phyloP scores from a whole-genome alignment of 2,888 invertebrate species.

The Dryomyza anilis region DNA sequence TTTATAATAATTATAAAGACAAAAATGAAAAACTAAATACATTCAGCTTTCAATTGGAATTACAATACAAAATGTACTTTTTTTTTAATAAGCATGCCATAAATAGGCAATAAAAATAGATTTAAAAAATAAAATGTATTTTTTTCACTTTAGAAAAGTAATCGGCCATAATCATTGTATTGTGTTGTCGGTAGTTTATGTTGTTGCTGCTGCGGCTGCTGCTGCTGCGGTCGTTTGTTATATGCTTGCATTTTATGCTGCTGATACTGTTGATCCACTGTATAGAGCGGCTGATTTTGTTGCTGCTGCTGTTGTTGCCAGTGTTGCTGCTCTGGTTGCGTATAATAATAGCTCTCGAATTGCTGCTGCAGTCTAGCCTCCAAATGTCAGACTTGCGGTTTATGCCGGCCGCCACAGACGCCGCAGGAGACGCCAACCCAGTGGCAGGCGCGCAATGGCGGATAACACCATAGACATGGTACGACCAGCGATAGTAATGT shows the following conservation, averaged over 20 bases:
- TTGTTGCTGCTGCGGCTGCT: conserved; percentile 25
- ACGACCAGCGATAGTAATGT: conserved; percentile 84
- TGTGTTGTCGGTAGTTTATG: conserved; percentile 36
- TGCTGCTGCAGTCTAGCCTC: conserved; percentile 58
- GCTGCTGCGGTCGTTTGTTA: conserved; percentile 34
- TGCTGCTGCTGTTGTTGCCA: conserved; percentile 33
- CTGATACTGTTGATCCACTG: conserved; percentile 40
- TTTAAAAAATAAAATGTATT: no score
- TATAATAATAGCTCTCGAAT: conserved; percentile 36
- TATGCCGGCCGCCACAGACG: conserved; percentile 83
- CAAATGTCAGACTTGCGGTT: conserved; percentile 63
- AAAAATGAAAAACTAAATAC: conserved; percentile 4
- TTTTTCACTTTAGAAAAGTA: conserved; percentile 33
- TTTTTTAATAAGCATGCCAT: not conserved
- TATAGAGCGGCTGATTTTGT: conserved; percentile 33
- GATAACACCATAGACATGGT: conserved; percentile 94
- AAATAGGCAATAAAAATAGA: not conserved
- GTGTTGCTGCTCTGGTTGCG: conserved; percentile 2
- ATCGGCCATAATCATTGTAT: conserved; percentile 52
- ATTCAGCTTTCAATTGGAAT: conserved; percentile 7
- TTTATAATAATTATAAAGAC: not conserved
- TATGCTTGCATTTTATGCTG: conserved; percentile 40
- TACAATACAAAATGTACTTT: not conserved
- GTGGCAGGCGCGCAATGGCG: conserved; percentile 84
- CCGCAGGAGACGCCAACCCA: conserved; percentile 80